Evolutionary conservation across 2,113 vertebrate species (phyloP).

Genomic region (Melanotaenia duboulayi): DNA sequence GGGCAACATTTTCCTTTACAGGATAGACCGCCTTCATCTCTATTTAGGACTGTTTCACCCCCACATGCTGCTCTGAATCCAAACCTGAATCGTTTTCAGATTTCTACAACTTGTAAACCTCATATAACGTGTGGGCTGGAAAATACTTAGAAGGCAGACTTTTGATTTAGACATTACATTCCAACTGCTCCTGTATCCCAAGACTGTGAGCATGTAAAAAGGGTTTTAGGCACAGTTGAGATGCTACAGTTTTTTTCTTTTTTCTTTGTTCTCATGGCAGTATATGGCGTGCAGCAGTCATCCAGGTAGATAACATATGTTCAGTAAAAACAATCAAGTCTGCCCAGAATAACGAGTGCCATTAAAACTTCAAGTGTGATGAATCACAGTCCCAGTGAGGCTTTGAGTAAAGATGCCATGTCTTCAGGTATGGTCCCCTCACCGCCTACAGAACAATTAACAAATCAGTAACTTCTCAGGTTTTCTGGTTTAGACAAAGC

Average conservation of each 20-base stretch:
- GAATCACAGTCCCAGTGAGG: slow-evolving; percentile 91
- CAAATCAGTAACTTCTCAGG: not conserved
- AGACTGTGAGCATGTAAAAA: slow-evolving; percentile 36
- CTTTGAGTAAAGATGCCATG: slow-evolving; percentile 94
- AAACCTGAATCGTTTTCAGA: slow-evolving; percentile 10
- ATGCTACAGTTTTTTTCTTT: slow-evolving; percentile 13
- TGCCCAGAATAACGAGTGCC: slow-evolving; percentile 16
- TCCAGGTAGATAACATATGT: slow-evolving; percentile 15
- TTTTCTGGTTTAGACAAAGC: not conserved
- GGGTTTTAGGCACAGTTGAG: slow-evolving; percentile 61
- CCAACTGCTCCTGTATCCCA: not conserved
- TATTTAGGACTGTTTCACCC: no score
- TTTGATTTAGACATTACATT: not conserved
- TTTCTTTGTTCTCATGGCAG: slow-evolving; percentile 28
- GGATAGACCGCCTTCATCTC: not conserved
- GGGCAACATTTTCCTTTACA: no score
- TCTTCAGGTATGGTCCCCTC: slow-evolving; percentile 90
- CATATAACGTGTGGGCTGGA: not conserved
- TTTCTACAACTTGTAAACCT: slow-evolving; percentile 5
- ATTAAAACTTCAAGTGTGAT: slow-evolving; percentile 28
- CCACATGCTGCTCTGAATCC: no score
- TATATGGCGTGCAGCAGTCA: slow-evolving; percentile 46
- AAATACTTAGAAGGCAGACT: not conserved
- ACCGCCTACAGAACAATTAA: slow-evolving; percentile 80
- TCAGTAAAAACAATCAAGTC: slow-evolving; percentile 43